Evolutionary conservation across 2,113 vertebrate species (phyloP).

Genomic region (Ceyx cyanopectus): DNA sequence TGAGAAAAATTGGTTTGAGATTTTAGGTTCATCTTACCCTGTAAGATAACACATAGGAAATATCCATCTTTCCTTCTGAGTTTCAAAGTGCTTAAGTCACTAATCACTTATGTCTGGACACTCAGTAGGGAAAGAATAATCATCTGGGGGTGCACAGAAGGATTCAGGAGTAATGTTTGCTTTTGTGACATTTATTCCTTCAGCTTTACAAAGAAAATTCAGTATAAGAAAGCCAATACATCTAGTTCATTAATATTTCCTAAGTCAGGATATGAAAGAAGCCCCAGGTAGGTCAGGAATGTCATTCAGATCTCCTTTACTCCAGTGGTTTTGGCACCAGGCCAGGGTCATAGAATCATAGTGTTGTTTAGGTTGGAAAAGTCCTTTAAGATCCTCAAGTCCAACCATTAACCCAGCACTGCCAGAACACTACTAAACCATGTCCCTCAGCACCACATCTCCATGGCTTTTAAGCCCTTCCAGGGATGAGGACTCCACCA

Average conservation of each 20-base stretch:
- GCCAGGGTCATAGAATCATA: neutral
- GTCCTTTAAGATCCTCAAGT: neutral
- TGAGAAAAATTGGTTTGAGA: neutral
- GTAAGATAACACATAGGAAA: neutral
- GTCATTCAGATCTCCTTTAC: neutral
- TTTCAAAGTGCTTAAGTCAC: neutral
- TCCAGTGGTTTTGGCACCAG: neutral
- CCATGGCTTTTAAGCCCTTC: neutral
- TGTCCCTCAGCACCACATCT: too few species aligned
- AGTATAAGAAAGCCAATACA: accelerated
- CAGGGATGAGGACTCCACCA: neutral
- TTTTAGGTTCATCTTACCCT: neutral
- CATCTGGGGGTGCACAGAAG: neutral
- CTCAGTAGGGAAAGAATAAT: neutral
- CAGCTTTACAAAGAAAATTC: neutral
- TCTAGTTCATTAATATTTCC: neutral
- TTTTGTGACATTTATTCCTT: neutral
- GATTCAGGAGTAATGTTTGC: neutral
- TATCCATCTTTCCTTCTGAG: neutral
- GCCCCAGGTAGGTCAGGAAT: neutral
- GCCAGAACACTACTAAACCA: neutral
- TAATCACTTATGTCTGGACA: neutral
- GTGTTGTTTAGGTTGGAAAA: too few species aligned
- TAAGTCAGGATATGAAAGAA: neutral
- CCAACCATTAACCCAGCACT: neutral